Base-by-base conservation (phyloP, 1,140 invertebrate genomes). In the Brachionus paranguensis region DNA sequence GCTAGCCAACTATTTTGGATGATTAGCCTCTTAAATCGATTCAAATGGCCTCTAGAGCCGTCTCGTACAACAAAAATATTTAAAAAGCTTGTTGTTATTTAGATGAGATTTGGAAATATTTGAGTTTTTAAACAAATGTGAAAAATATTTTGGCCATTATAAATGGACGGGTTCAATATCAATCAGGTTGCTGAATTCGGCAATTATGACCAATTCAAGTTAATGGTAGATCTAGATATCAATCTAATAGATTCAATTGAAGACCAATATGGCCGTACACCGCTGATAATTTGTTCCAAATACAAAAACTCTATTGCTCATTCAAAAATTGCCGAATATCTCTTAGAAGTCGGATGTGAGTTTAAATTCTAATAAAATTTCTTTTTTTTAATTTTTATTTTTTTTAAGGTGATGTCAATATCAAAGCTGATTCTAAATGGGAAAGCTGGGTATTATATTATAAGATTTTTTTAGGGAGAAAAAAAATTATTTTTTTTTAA, bases 401-500 rank as follows among this genome's bases (percentile, higher is more conserved):
- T 64, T 45, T n/a, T 8, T 7, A 55, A 81, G 78, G 78, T 20
- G 78, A 81, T 81, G 50, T 81, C 20, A 81, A 81, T 64, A 64
- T 81, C 14, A 53, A 60, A 41, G 78, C 78, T 11, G 33, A 81
- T 64, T 43, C 24, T 4, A 81, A 65, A 65, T 81, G 78, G 78
- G 60, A 81, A 11, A 81, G 55, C 7, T 81, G 78, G 78, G 78
- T 81, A 81, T 14, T 3, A 3, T 76, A 17, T 50, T 53, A 43
- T 3, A 20, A 27, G 14, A 14, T 50, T 27, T 14, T 47, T 76
- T 74, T 47, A 3, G 12, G 7, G 3, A 37, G 11, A 12, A n/a
- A 33, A 37, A 20, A n/a, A 37, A 11, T 6, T 14, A 12, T 14
- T 81, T 43, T 37, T 64, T 12, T 12, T 43, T 20, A 8, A 60